A percentile compares a stretch with the other conserved stretches of the same genome.
phyloP scores from a whole-genome alignment of 2,888 invertebrate species.

The Drosophila putrida region DNA sequence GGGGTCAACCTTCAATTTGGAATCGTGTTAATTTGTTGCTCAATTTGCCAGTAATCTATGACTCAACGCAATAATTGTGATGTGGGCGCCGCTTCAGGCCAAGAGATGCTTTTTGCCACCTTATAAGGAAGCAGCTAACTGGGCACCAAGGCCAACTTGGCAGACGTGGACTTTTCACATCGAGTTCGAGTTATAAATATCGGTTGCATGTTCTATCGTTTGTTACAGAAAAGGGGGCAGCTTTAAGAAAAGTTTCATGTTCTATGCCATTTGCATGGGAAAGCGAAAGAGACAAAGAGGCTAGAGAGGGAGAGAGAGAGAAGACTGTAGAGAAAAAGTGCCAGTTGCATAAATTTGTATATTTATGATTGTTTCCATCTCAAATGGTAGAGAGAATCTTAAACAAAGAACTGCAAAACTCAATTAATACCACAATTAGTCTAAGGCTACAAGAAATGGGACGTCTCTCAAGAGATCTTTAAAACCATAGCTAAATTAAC shows the following conservation, averaged over 20 bases:
- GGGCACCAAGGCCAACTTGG: conserved; percentile 40
- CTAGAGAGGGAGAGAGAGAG: neutral
- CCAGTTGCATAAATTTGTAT: conserved; percentile 78
- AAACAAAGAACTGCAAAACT: conserved; percentile 35
- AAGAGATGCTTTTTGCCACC: conserved; percentile 24
- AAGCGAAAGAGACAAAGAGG: conserved; percentile 37
- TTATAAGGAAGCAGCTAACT: conserved; percentile 21
- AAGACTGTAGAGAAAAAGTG: conserved; percentile 36
- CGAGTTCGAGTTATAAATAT: conserved; percentile 10
- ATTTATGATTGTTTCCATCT: conserved; percentile 60
- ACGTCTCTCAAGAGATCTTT: conserved; percentile 26
- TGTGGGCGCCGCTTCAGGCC: conserved; percentile 47
- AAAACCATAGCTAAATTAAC: neutral
- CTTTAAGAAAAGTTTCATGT: conserved; percentile 2
- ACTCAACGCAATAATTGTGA: conserved; percentile 38
- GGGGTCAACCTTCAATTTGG: conserved; percentile 48
- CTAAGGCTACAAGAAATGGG: conserved; percentile 66
- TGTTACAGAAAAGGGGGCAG: conserved; percentile 30
- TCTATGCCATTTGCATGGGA: conserved; percentile 46
- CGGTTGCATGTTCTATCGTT: conserved; percentile 43
- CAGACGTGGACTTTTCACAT: conserved; percentile 15
- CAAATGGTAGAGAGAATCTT: conserved; percentile 3
- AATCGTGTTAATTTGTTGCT: conserved; percentile 68
- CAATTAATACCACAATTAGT: conserved; percentile 68
- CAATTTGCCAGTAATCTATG: conserved; percentile 43